Base-by-base conservation (phyloP, 1,140 invertebrate species). In the Sarcophaga peregrina region DNA sequence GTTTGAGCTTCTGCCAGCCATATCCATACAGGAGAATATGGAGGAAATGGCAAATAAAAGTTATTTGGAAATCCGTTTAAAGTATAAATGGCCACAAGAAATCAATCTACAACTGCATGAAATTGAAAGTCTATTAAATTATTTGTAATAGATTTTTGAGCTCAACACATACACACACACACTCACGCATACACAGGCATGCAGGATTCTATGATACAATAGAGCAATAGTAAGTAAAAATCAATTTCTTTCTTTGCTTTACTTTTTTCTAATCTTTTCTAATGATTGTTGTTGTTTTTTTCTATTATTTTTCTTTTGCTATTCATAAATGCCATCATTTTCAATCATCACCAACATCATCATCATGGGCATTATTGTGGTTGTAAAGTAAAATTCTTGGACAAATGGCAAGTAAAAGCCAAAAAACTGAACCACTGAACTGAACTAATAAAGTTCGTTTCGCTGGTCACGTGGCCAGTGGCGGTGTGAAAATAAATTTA, bases 41-140 rank as follows among this genome's bases (percentile, higher is more conserved):
- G 54, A 58, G 45, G 46, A 58, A 81, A 78, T 78, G 48, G 50
- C 75, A 50, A 68, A 78, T 78, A 78, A 78, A 25, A 78, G 10
- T 78, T 50, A 20, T 78, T 52, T 25, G 25, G 17, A 78, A 78
- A 78, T 78, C 75, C 75, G 75, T 78, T 78, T 78, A 78, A 78
- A 76, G 25, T 17, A 76, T 50, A 76, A 76, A 37, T 46, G 47
- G 52, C 54, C 9, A 68, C 9, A 58, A 17, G 74, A 76, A 78
- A 50, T 78, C 75, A 17, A 17, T 50, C 46, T 17, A 78, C 11
- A 50, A 20, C 5, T 78, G 75, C 75, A 78, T 78, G 75, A 78
- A 78, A 78, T 78, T 78, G 75, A 78, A 78, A 78, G 75, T 78
- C 25, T 78, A 78, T 78, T 52, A 25, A 52, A 78, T 78, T 78